Evolutionary conservation across 2,797 vertebrate genomes (phyloP).

Genomic region (Microctenopoma lineatum): DNA sequence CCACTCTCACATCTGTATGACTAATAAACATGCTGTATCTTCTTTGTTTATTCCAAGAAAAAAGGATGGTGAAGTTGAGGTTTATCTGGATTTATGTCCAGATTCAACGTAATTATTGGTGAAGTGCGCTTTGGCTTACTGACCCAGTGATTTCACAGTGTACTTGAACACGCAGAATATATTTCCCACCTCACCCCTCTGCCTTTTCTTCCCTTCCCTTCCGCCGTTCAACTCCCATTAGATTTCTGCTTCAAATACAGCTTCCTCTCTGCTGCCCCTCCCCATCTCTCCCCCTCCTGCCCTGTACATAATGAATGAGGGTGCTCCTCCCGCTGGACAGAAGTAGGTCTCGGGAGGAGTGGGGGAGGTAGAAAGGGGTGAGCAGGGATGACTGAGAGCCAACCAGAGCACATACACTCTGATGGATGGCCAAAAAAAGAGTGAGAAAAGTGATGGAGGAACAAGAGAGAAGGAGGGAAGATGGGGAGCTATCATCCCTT

Average conservation of each 20-base stretch:
- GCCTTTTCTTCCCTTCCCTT: slow-evolving; percentile 8
- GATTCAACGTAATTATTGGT: not conserved
- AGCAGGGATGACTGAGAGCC: slow-evolving; percentile 53
- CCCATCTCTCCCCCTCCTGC: not conserved
- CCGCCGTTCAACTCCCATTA: slow-evolving; percentile 35
- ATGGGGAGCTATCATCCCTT: slow-evolving; percentile 61
- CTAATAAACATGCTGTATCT: not conserved
- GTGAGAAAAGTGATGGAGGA: slow-evolving; percentile 30
- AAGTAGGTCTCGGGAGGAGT: slow-evolving; percentile 76
- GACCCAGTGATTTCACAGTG: not conserved
- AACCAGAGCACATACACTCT: slow-evolving; percentile 72
- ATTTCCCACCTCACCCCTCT: not conserved
- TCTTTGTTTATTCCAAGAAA: not conserved
- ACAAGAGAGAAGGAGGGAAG: slow-evolving; percentile 42
- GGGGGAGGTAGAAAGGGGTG: slow-evolving; percentile 64
- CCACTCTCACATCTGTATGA: too few relatives aligned
- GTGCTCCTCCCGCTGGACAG: slow-evolving; percentile 73
- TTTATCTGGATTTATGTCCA: not conserved
- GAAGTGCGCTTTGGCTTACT: not conserved
- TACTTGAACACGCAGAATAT: not conserved
- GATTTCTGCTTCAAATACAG: slow-evolving; percentile 40
- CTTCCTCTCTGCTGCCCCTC: slow-evolving; percentile 20
- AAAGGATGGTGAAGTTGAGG: not conserved
- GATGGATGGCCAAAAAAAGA: slow-evolving; percentile 66
- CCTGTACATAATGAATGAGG: slow-evolving; percentile 74